Conservation (phyloP, 2,797 vertebrate genomes). For the Coccyzus lansbergi region DNA sequence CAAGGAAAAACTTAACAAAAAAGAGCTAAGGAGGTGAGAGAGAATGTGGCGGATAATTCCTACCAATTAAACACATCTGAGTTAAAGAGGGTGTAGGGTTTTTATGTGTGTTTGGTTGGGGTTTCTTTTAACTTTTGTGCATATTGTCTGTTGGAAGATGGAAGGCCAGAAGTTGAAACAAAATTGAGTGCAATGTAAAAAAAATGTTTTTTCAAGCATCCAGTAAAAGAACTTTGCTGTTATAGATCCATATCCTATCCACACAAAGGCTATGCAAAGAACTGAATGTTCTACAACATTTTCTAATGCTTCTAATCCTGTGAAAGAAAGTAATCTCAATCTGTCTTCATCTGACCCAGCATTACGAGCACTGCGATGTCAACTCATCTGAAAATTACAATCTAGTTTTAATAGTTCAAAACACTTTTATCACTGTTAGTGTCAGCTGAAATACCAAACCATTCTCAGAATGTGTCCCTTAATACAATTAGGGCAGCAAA, state of each 20-base stretch:
- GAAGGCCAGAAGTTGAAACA: neutral
- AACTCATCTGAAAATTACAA: neutral
- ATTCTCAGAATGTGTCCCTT: neutral
- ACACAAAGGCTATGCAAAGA: neutral
- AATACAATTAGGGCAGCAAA: conserved; percentile 17
- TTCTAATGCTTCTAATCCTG: neutral
- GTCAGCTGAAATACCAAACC: conserved; percentile 12
- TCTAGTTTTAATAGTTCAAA: conserved; percentile 37
- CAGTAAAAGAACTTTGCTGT: neutral
- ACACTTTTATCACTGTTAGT: conserved; percentile 28
- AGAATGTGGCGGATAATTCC: neutral
- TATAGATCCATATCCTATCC: neutral
- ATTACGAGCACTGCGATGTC: neutral
- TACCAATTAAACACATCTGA: neutral
- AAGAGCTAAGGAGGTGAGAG: neutral
- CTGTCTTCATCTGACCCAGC: neutral
- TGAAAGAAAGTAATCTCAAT: neutral
- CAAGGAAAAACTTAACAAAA: neutral
- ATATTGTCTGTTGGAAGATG: neutral
- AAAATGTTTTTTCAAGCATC: neutral
- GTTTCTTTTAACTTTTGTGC: neutral
- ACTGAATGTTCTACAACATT: neutral
- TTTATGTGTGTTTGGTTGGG: neutral
- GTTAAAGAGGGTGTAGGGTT: neutral
- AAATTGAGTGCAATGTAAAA: neutral